A percentile compares a stretch with the other conserved stretches of the same genome.
Evolutionary conservation across 2,797 vertebrate species (phyloP).

Genomic region (Eleutherodactylus coqui): DNA sequence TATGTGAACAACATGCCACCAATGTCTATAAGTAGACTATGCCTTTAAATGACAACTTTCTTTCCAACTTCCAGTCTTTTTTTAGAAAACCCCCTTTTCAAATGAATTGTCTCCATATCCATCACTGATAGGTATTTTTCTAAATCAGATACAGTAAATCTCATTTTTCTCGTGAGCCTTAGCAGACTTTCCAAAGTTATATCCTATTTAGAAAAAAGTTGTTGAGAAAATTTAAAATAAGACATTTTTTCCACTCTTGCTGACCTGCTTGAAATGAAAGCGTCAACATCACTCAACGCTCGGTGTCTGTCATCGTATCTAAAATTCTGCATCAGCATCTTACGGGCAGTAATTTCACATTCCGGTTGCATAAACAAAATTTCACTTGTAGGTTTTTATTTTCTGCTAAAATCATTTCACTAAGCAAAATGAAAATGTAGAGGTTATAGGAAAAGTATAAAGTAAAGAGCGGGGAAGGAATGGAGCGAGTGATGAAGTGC

Average conservation of each 20-base stretch:
- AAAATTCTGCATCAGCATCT: conserved; percentile 37
- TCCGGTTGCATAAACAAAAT: conserved; percentile 36
- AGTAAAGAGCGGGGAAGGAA: not conserved
- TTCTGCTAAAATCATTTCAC: conserved; percentile 36
- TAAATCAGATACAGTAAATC: not conserved
- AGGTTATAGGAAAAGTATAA: not conserved
- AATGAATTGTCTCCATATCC: not conserved
- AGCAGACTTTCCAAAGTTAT: not conserved
- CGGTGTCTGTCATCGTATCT: not conserved
- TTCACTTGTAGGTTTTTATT: conserved; percentile 41
- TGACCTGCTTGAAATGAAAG: conserved; percentile 39
- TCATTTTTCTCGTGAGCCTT: not conserved
- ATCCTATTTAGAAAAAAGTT: conserved; percentile 8
- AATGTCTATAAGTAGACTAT: not conserved
- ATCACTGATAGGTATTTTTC: not conserved
- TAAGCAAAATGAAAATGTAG: conserved; percentile 11
- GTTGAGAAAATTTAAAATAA: conserved; percentile 2
- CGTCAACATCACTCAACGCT: conserved; percentile 18
- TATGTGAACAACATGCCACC: not conserved
- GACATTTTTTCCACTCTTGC: not conserved
- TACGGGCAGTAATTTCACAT: conserved; percentile 4
- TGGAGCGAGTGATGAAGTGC: not conserved
- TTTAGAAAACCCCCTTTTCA: not conserved
- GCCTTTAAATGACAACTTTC: not conserved
- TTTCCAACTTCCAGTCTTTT: not conserved